phyloP scores from a whole-genome alignment of 2,888 invertebrate species.

The Callosobruchus maculatus region DNA sequence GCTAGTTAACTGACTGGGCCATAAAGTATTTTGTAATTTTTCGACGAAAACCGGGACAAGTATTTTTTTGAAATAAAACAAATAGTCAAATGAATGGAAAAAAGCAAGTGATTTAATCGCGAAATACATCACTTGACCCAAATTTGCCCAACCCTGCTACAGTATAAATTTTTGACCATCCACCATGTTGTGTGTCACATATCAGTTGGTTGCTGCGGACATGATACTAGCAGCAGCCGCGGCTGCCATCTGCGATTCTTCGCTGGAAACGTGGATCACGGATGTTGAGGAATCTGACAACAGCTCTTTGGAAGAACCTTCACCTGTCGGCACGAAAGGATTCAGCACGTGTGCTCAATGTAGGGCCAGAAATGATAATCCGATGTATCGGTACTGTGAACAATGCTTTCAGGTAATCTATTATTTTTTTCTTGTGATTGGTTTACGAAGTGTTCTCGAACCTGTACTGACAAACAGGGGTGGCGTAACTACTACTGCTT shows the following conservation, averaged over 20 bases:
- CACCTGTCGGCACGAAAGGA: conserved; percentile 43
- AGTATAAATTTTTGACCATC: neutral
- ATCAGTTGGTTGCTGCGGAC: conserved; percentile 20
- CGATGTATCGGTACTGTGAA: conserved; percentile 64
- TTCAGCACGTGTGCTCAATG: conserved; percentile 66
- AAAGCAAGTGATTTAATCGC: too few species aligned
- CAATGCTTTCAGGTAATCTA: conserved; percentile 62
- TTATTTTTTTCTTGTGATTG: neutral
- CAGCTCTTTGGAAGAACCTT: conserved; percentile 33
- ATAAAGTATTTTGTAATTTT: too few species aligned
- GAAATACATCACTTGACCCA: too few species aligned
- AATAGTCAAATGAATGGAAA: too few species aligned
- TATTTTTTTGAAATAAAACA: too few species aligned
- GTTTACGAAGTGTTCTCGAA: neutral
- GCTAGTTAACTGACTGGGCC: too few species aligned
- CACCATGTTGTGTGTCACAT: conserved; percentile 1
- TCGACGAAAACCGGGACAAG: too few species aligned
- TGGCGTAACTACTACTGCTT: too few species aligned
- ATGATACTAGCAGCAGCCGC: conserved; percentile 38
- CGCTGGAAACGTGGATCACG: conserved; percentile 42
- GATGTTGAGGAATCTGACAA: conserved; percentile 45
- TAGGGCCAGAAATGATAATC: conserved; percentile 58
- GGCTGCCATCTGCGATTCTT: conserved; percentile 41
- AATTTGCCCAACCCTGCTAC: neutral
- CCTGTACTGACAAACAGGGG: neutral